Evolutionary conservation across 2,888 invertebrate genomes (phyloP).

Genomic region (Hemicrepidius hirtus): DNA sequence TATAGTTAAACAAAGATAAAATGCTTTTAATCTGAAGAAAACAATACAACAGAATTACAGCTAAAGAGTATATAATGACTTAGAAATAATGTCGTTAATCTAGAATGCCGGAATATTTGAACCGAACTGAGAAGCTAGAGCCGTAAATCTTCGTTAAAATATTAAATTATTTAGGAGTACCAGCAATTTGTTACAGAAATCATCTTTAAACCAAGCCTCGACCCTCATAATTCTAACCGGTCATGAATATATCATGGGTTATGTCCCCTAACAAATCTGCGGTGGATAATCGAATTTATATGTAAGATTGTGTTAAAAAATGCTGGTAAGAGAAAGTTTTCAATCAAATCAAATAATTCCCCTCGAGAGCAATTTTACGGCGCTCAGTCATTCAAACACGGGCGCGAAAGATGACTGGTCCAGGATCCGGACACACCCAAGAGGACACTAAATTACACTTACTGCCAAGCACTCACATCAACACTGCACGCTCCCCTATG

Average conservation of each 20-base stretch:
- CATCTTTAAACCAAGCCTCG: slow-evolving; percentile 67
- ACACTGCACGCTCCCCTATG: slow-evolving; percentile 71
- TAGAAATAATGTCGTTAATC: slow-evolving; percentile 49
- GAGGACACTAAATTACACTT: slow-evolving; percentile 73
- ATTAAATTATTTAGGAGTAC: slow-evolving; percentile 70
- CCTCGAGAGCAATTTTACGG: slow-evolving; percentile 82
- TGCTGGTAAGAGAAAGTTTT: slow-evolving; percentile 72
- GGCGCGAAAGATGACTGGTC: slow-evolving; percentile 62
- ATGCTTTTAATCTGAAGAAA: slow-evolving; percentile 28
- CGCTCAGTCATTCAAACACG: slow-evolving; percentile 73
- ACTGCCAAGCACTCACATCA: slow-evolving; percentile 71
- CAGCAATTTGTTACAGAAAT: slow-evolving; percentile 70
- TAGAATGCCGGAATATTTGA: slow-evolving; percentile 47
- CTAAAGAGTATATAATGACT: slow-evolving; percentile 50
- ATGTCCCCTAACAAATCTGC: slow-evolving; percentile 70
- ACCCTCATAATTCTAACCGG: slow-evolving; percentile 69
- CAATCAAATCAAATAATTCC: slow-evolving; percentile 85
- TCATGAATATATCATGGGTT: slow-evolving; percentile 70
- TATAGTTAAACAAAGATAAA: slow-evolving; percentile 8
- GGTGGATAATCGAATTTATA: slow-evolving; percentile 73
- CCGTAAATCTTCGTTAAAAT: slow-evolving; percentile 66
- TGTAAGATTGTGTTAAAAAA: slow-evolving; percentile 70
- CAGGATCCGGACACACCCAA: slow-evolving; percentile 64
- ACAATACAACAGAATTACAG: slow-evolving; percentile 25
- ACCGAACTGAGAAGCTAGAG: slow-evolving; percentile 22